Evolutionary conservation across 2,888 invertebrate genomes (phyloP).

Genomic region (Tetragonula carbonaria): DNA sequence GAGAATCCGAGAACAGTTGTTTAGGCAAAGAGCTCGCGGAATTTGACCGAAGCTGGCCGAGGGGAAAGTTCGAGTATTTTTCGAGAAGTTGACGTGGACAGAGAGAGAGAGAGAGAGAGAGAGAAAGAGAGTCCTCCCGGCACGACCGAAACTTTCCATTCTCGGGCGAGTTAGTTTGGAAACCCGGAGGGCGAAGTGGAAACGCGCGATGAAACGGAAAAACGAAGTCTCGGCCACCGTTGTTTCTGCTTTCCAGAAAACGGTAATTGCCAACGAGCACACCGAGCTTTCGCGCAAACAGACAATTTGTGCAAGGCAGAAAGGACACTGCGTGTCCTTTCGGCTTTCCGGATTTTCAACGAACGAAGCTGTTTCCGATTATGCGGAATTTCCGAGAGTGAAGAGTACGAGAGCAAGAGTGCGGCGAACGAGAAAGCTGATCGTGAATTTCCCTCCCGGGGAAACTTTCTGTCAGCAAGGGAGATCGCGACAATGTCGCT

Average conservation of each 20-base stretch:
- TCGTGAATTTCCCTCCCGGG: not conserved
- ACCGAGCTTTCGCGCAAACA: not conserved
- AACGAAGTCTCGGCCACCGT: conserved; percentile 13
- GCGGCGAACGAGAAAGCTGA: not conserved
- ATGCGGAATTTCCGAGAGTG: not conserved
- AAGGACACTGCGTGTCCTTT: not conserved
- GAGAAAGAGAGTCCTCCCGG: not conserved
- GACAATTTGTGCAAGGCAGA: too few relatives aligned
- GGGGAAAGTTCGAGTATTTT: conserved; percentile 13
- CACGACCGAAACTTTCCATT: conserved; percentile 5
- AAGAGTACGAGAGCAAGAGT: not conserved
- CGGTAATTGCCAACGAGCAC: not conserved
- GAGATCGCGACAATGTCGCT: conserved; percentile 6
- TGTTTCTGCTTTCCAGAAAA: not conserved
- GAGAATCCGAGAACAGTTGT: not conserved
- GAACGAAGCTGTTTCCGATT: not conserved
- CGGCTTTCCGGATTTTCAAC: too few relatives aligned
- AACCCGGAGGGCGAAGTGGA: not conserved
- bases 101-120: not conserved
- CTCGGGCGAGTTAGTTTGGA: not conserved
- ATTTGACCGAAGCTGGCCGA: conserved; percentile 4
- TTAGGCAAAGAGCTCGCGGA: not conserved
- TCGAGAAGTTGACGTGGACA: not conserved
- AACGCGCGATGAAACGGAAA: conserved; percentile 12
- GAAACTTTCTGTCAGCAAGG: conserved; percentile 16